A percentile compares a stretch with the other conserved stretches of the same genome.
phyloP scores from a whole-genome alignment of 2,888 invertebrate species.

The Temnothorax rugatulus region DNA sequence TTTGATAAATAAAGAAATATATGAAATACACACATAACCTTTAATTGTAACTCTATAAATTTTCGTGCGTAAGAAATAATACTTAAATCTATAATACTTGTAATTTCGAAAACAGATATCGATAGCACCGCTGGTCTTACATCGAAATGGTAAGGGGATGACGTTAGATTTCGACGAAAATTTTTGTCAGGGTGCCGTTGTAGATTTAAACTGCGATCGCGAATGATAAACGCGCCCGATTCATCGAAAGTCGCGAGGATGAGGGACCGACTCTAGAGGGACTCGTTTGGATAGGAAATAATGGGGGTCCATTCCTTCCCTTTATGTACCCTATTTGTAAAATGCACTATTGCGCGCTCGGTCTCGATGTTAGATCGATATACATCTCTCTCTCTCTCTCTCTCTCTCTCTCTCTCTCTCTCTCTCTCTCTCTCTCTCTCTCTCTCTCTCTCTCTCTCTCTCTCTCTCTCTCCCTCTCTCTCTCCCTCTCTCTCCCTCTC shows the following conservation, averaged over 20 bases:
- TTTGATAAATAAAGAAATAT: neutral
- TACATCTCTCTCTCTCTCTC: neutral
- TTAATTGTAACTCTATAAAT: neutral
- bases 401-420: neutral
- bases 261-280: conserved; percentile 55
- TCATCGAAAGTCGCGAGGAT: conserved; percentile 26
- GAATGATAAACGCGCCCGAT: conserved; percentile 53
- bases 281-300: conserved; percentile 76
- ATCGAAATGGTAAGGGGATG: neutral
- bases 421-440: neutral
- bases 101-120: neutral
- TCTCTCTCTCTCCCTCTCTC: neutral
- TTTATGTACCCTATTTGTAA: conserved; percentile 77
- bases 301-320: conserved; percentile 68
- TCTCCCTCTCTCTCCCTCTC: neutral
- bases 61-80: neutral
- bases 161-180: neutral
- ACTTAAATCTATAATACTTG: too few relatives aligned
- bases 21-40: neutral
- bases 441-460: neutral
- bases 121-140: neutral
- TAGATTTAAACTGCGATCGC: conserved; percentile 64
- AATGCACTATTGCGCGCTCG: conserved; percentile 67
- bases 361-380: conserved; percentile 61
- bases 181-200: conserved; percentile 16